Percentiles rank a stretch among this genome's conserved stretches.
Conservation (phyloP, 2,797 vertebrate species). For the Arctocebus calabarensis region DNA sequence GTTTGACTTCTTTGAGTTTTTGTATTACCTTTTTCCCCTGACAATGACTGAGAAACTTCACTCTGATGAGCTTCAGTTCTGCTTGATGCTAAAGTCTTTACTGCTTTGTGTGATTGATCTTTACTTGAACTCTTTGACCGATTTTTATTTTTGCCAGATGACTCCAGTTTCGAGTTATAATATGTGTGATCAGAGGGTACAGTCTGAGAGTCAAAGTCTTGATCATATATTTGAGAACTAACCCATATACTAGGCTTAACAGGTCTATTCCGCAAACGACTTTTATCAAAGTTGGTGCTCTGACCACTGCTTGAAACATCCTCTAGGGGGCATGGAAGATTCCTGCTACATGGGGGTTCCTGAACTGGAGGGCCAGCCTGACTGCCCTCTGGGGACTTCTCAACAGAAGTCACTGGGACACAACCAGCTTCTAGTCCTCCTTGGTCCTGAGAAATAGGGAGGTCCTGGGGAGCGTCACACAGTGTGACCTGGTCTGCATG, state of each 20-base stretch:
- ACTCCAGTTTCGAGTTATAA: slow-evolving; percentile 71
- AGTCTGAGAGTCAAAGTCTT: slow-evolving; percentile 66
- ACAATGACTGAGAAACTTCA: slow-evolving; percentile 52
- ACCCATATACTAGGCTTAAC: slow-evolving; percentile 63
- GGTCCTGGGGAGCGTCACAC: background rate
- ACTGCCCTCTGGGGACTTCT: slow-evolving; percentile 1
- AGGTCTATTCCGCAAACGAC: slow-evolving; percentile 76
- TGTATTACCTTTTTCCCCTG: slow-evolving; percentile 53
- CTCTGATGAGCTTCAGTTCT: slow-evolving; percentile 2
- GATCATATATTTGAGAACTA: slow-evolving; percentile 62
- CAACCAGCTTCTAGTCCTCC: background rate
- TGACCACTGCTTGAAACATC: slow-evolving; percentile 32
- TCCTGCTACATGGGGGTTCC: background rate
- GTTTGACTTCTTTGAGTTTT: slow-evolving; percentile 42
- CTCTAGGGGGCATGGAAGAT: background rate
- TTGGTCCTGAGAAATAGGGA: background rate
- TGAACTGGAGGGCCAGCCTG: background rate
- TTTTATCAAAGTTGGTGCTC: slow-evolving; percentile 59
- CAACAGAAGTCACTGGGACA: background rate
- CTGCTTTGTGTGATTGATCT: slow-evolving; percentile 62
- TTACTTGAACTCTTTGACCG: slow-evolving; percentile 67
- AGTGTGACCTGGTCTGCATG: slow-evolving; percentile 44
- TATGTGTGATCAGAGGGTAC: slow-evolving; percentile 46
- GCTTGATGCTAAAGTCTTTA: slow-evolving; percentile 13
- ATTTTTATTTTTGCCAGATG: slow-evolving; percentile 57